Base-by-base conservation (phyloP, 1,140 invertebrate genomes). In the Chironomus tepperi region DNA sequence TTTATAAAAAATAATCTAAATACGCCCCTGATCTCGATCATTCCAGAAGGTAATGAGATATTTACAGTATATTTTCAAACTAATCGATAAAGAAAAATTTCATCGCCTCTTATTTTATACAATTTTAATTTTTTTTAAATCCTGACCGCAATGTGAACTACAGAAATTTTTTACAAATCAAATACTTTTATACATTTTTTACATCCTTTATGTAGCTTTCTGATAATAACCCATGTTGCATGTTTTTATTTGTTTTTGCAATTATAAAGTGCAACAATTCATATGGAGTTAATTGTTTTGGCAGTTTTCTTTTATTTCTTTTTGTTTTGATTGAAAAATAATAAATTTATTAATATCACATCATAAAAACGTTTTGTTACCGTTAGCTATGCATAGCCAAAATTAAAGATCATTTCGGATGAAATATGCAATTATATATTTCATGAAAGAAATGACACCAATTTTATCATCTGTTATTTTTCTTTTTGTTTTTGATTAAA, bases 101-200 rank as follows among this genome's bases (percentile, higher is more conserved):
- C 65, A 70, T 70, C 65, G 65, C 65, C 65, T 70, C 65, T 70
- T 70, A 18, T 70, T 70, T 70, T 70, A 18, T 70, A 19, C 65
- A 21, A 70, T 70, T 19, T 70, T 21, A n/a, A 19, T 70, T 70
- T 70, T 70, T 16, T 19, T 18, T 21, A 7, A 18, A 70, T 70
- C 18, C 65, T 70, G 65, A 21, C 65, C 16, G 16, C 18, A 70
- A 70, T 8, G 9, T 70, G 65, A 18, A 21, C 65, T 70, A 19
- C 18, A 18, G 65, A 70, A 70, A 57, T 15, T 70, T 70, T 70
- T 18, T 70, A 70, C 65, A 70, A 70, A 70, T 19, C 6, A 70
- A 70, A 70, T 70, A 12, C n/a, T 12, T n/a, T 19, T 70, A 18
- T 70, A 19, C 19, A 18, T 70, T 70, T 70, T 70, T 70, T 70